phyloP scores from a whole-genome alignment of 2,113 vertebrate genomes.

The Montifringilla adamsi region DNA sequence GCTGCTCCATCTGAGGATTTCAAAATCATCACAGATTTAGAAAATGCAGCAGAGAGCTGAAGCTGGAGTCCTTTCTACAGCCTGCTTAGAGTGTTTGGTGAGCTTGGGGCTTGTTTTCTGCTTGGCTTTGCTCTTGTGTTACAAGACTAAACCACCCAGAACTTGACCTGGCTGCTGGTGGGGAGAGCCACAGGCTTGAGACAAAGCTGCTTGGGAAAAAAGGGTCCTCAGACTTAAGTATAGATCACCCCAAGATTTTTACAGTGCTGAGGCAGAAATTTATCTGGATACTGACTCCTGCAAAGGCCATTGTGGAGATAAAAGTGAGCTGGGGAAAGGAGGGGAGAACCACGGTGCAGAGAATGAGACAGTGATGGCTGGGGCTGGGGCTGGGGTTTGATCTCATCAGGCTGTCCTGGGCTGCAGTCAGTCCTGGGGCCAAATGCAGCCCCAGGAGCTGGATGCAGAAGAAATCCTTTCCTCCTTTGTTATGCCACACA shows the following conservation, averaged over 20 bases:
- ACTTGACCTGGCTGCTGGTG: accelerated
- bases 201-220: not conserved
- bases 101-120: not conserved
- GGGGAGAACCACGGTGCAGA: accelerated
- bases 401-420: not conserved
- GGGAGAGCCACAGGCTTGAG: not conserved
- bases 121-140: not conserved
- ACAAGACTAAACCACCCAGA: not conserved
- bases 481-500: not conserved
- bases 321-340: not conserved
- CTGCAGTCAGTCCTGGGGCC: not conserved
- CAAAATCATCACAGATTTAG: not conserved
- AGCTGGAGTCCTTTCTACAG: not conserved
- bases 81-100: not conserved
- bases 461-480: not conserved
- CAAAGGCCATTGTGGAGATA: not conserved
- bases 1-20: not conserved
- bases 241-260: not conserved
- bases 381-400: not conserved
- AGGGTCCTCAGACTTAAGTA: too few relatives aligned
- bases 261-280: not conserved
- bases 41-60: not conserved
- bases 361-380: not conserved
- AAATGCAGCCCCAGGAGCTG: not conserved
- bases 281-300: not conserved